These are phyloP conservation scores for Rhingia campestris DNA, from an alignment of 2,888 invertebrate species.

Conservation along the genomic window DNA sequence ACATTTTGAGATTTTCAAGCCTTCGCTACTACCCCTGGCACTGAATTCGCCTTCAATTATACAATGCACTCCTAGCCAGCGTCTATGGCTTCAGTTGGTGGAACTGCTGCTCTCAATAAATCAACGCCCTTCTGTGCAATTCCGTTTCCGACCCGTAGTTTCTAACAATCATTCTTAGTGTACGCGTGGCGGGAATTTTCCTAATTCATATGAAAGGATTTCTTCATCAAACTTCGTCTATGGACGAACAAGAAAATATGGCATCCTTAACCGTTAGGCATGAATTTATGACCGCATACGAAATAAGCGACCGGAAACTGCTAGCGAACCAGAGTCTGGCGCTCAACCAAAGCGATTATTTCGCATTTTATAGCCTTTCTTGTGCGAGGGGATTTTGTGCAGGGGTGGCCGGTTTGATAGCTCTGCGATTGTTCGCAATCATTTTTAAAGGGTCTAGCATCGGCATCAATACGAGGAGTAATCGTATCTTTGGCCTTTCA, in stretches of 20 bases:
- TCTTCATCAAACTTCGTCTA: conserved; percentile 18
- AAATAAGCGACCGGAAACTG: conserved; percentile 51
- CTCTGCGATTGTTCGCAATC: conserved; percentile 29
- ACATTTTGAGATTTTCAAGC: conserved; percentile 4
- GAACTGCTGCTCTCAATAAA: conserved; percentile 14
- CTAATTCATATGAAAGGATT: conserved; percentile 30
- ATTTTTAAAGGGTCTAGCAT: conserved; percentile 33
- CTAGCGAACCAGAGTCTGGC: conserved; percentile 24
- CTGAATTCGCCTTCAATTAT: conserved; percentile 30
- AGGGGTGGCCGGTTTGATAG: background rate
- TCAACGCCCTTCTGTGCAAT: background rate
- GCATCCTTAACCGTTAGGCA: conserved; percentile 59
- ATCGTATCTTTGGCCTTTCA: background rate
- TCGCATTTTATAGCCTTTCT: conserved; percentile 60
- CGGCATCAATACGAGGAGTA: background rate
- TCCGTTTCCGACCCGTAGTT: background rate
- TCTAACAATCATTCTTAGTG: conserved; percentile 1
- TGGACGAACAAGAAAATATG: conserved; percentile 35
- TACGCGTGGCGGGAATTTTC: conserved; percentile 8
- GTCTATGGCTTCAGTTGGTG: conserved; percentile 12
- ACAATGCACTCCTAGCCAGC: background rate
- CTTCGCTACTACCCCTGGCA: background rate
- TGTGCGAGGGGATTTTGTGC: conserved; percentile 1
- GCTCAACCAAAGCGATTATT: conserved; percentile 57
- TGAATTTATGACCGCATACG: conserved; percentile 46